Evolutionary conservation across 2,888 invertebrate genomes (phyloP), one percentile per base, ranked within the genome.

Genomic region (Strigamia maritima): DNA sequence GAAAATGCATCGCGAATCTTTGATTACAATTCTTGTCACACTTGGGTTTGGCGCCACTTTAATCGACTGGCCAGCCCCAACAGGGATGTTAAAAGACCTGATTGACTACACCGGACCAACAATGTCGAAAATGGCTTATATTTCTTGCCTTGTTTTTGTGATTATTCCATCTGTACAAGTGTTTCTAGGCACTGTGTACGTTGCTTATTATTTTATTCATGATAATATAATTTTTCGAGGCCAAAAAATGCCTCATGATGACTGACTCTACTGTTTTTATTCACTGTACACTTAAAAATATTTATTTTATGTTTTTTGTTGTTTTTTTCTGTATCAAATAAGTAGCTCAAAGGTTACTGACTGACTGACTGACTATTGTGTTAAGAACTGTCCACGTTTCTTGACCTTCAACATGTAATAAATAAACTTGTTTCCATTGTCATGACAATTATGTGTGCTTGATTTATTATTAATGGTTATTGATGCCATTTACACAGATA

Each of bases 271-370:
- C 6, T 54, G n/a, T 70, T 24, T 70, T 70, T 28, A 26, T 26
- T 16, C 28, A 70, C 28, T 60, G 2, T 49, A 16, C 19, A 49
- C 49, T 49, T 19, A 0, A 49, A 49, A 49, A 49, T 35, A 7
- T 49, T 49, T 16, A 3, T 26, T 24, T 24, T 28, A 26, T 8
- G 4, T 26, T 24, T 1, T 26, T 70, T 26, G 7, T 54, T 54
- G 19, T n/a, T 54, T 49, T 54, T 19, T 54, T 54, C 8, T 22
- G 16, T 54, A 10, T 54, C 19, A n/a, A 54, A n/a, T 54, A 70
- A 70, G 70, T 70, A 28, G 70, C 70, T 70, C 70, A 70, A 24
- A 70, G 70, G 70, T 70, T 28, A 70, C 26, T 70, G 70, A 70
- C 70, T 70, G 26, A 70, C 26, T 70, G 70, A 70, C 70, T 70